A percentile compares a stretch with the other conserved stretches of the same genome.
These are phyloP conservation scores for Ormyrus pomaceus DNA, from an alignment of 2,888 invertebrate genomes.

Conservation along the genomic window DNA sequence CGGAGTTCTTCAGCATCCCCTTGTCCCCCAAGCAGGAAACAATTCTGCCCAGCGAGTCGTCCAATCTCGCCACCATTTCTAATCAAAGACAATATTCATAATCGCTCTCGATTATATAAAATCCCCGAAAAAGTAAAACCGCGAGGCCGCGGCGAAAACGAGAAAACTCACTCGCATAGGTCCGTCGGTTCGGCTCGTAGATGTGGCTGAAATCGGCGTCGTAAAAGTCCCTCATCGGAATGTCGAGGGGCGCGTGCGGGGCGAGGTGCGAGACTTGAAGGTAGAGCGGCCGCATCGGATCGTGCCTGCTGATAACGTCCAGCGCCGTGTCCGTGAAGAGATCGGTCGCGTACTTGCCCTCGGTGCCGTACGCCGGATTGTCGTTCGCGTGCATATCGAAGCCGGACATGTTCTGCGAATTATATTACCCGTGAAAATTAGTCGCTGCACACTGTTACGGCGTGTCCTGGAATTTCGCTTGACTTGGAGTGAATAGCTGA, in stretches of 20 bases:
- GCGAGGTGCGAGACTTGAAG: constrained; percentile 89
- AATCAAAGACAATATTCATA: constrained; percentile 57
- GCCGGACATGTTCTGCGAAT: constrained; percentile 74
- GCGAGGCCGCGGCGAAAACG: too few relatives aligned
- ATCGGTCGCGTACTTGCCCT: constrained; percentile 84
- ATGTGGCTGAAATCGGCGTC: constrained; percentile 81
- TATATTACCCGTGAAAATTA: too few relatives aligned
- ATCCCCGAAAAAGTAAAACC: too few relatives aligned
- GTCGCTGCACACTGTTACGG: too few relatives aligned
- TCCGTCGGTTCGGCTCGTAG: constrained; percentile 83
- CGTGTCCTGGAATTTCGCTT: too few relatives aligned
- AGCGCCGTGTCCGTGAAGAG: constrained; percentile 83
- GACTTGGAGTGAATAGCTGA: too few relatives aligned
- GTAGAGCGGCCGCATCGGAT: constrained; percentile 83
- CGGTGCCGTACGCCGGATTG: constrained; percentile 72
- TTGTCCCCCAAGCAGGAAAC: constrained; percentile 77
- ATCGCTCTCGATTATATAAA: too few relatives aligned
- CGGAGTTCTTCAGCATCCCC: constrained; percentile 79
- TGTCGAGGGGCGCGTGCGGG: constrained; percentile 85
- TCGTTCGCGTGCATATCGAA: constrained; percentile 77
- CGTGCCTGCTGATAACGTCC: constrained; percentile 80
- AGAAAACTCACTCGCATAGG: constrained; percentile 82
- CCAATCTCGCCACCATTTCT: constrained; percentile 81
- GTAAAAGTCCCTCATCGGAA: constrained; percentile 80
- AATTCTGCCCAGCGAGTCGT: constrained; percentile 80